Evolutionary conservation across 2,888 invertebrate species (phyloP).

Genomic region (Boloria selene): DNA sequence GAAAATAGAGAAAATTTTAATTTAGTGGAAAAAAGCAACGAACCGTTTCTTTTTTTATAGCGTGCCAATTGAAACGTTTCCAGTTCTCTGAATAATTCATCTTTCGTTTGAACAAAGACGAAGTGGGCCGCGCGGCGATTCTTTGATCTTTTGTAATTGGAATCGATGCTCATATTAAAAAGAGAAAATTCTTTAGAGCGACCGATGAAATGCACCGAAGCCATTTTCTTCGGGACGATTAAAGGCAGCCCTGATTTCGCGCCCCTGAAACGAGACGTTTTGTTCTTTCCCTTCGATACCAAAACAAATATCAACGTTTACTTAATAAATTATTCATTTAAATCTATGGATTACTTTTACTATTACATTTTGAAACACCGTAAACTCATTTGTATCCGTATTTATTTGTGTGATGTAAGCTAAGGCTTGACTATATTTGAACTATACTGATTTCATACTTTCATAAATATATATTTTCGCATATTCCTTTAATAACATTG

Average conservation of each 20-base stretch:
- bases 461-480: not conserved
- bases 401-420: no score
- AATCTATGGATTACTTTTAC: no score
- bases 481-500: slow-evolving; percentile 48
- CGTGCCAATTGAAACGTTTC: slow-evolving; percentile 83
- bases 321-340: no score
- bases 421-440: no score
- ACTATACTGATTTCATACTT: not conserved
- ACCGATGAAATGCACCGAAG: slow-evolving; percentile 79
- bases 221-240: slow-evolving; percentile 76
- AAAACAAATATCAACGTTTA: slow-evolving; percentile 2
- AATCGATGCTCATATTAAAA: slow-evolving; percentile 83
- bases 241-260: slow-evolving; percentile 67
- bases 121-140: slow-evolving; percentile 81
- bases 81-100: slow-evolving; percentile 83
- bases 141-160: slow-evolving; percentile 83
- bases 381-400: no score
- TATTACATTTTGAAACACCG: no score
- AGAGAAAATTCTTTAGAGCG: slow-evolving; percentile 75
- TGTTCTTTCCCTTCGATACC: slow-evolving; percentile 26
- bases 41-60: slow-evolving; percentile 82
- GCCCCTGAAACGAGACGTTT: slow-evolving; percentile 45
- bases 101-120: slow-evolving; percentile 83
- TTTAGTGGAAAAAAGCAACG: slow-evolving; percentile 80
- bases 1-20: slow-evolving; percentile 78